Percentiles rank a stretch among this genome's conserved stretches.
These are phyloP conservation scores for Atlantisia rogersi DNA, from an alignment of 2,113 vertebrate genomes.

Conservation along the genomic window DNA sequence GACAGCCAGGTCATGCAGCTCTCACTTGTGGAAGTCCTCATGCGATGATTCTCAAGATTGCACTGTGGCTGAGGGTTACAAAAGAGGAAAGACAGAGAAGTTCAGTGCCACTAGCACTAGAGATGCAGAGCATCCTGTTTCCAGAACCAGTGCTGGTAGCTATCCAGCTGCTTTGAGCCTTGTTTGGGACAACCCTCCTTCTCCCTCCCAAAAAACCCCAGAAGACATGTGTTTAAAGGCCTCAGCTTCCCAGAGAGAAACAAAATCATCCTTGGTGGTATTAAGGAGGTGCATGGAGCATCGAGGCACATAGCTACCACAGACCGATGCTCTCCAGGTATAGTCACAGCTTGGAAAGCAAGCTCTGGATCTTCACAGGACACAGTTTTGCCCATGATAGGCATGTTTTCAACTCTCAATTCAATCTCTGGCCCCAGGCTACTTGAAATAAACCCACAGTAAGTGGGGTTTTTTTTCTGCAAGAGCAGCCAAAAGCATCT, in stretches of 20 bases:
- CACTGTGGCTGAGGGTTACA: background rate
- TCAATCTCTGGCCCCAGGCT: background rate
- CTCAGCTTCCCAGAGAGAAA: background rate
- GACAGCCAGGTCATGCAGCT: background rate
- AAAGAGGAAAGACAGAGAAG: background rate
- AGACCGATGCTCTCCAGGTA: background rate
- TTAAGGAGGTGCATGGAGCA: background rate
- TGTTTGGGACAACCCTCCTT: background rate
- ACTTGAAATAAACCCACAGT: background rate
- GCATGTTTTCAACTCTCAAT: background rate
- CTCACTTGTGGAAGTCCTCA: background rate
- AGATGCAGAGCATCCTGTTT: background rate
- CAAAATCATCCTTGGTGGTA: background rate
- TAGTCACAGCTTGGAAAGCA: background rate
- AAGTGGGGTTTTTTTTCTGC: background rate
- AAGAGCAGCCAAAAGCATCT: background rate
- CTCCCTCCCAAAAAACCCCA: background rate
- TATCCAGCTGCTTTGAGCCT: background rate
- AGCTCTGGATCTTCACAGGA: background rate
- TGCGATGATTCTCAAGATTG: background rate
- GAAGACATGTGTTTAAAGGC: background rate
- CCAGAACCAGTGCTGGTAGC: background rate
- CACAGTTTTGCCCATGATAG: background rate
- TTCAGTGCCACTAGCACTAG: background rate
- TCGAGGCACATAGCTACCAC: background rate